Conservation (phyloP, 2,113 vertebrate genomes). For the Todiramphus chloris region DNA sequence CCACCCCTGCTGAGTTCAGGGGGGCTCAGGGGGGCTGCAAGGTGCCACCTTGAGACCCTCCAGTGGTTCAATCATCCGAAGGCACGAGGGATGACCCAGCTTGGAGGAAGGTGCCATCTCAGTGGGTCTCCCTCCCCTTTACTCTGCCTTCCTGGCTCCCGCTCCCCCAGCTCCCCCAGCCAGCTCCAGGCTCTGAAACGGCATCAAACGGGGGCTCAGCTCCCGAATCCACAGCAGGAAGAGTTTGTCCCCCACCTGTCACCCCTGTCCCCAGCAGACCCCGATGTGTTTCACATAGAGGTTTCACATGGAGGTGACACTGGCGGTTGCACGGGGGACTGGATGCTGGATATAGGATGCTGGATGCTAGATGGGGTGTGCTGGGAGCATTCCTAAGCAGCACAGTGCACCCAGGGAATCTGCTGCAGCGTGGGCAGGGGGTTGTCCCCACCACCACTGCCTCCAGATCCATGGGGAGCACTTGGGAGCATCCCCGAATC, state of each 20-base stretch:
- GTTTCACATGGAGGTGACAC: rapidly evolving
- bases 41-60: not conserved
- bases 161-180: rapidly evolving
- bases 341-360: not conserved
- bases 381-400: not conserved
- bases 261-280: not conserved
- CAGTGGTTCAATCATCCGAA: not conserved
- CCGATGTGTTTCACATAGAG: rapidly evolving
- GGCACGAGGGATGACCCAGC: not conserved
- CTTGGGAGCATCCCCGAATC: not conserved
- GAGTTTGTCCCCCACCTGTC: rapidly evolving
- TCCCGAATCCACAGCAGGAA: not conserved
- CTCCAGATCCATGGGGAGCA: not conserved
- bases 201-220: not conserved
- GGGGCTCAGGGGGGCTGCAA: too few species aligned
- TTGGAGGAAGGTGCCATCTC: not conserved
- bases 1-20: rapidly evolving
- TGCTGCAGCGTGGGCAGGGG: rapidly evolving
- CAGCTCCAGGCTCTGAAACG: not conserved
- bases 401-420: rapidly evolving
- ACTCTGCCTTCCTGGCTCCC: not conserved
- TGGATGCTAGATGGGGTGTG: not conserved
- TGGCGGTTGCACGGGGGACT: rapidly evolving
- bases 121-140: not conserved
- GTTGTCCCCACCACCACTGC: not conserved